phyloP scores from a whole-genome alignment of 1,140 invertebrate genomes.

The Drosophila pseudoananassae region DNA sequence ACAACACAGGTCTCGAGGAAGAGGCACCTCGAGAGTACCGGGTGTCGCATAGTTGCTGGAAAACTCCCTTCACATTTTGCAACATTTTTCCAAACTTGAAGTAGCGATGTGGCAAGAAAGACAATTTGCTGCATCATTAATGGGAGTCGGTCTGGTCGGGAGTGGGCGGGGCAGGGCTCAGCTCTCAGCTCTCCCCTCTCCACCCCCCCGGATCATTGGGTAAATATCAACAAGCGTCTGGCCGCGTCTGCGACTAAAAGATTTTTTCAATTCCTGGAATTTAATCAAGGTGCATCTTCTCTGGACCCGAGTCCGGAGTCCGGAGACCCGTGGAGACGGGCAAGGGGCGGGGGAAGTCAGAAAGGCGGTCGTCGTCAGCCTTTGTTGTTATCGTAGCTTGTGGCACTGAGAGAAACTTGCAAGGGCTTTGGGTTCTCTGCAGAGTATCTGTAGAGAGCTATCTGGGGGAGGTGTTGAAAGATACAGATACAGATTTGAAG shows the following conservation, averaged over 20 bases:
- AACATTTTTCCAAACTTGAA: constrained; percentile 42
- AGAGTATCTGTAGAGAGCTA: no score
- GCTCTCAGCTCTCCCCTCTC: background rate
- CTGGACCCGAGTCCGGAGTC: constrained; percentile 1
- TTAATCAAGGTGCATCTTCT: constrained; percentile 78
- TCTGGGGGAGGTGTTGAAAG: no score
- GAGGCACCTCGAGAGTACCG: no score
- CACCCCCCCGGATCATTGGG: constrained; percentile 29
- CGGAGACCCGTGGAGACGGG: constrained; percentile 11
- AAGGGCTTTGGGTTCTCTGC: background rate
- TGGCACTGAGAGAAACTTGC: background rate
- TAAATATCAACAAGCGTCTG: constrained; percentile 56
- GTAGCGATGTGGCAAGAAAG: constrained; percentile 16
- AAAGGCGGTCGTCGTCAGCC: constrained; percentile 25
- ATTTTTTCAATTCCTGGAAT: constrained; percentile 75
- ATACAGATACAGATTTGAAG: no score
- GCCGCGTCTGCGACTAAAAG: constrained; percentile 42
- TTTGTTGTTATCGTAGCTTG: constrained; percentile 5
- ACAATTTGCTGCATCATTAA: constrained; percentile 73
- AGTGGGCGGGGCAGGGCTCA: constrained; percentile 2
- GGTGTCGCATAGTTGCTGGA: no score
- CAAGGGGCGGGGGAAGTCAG: constrained; percentile 12
- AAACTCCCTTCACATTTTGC: constrained; percentile 45
- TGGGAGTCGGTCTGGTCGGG: constrained; percentile 42
- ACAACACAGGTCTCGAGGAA: no score